A percentile compares a stretch with the other conserved stretches of the same genome.
These are phyloP conservation scores for Agrilus planipennis DNA, from an alignment of 1,140 invertebrate genomes.

Conservation along the genomic window DNA sequence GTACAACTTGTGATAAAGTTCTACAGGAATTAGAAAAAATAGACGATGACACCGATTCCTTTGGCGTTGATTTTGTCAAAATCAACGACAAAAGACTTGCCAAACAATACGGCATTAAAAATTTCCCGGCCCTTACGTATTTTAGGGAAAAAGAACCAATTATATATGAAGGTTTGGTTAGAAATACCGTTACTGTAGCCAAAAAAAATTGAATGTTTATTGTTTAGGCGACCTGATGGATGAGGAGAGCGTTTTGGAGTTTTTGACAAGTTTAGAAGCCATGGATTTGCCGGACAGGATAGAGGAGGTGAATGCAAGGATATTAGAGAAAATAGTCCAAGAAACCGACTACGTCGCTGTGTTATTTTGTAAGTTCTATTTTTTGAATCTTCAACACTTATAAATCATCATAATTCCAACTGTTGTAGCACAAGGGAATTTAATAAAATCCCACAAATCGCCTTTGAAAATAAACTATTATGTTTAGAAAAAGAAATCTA, in stretches of 20 bases:
- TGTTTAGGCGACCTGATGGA: conserved; percentile 81
- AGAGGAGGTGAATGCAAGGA: conserved; percentile 88
- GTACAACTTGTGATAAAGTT: conserved; percentile 83
- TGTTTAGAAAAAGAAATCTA: too few relatives aligned
- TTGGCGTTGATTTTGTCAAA: conserved; percentile 90
- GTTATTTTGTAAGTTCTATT: conserved; percentile 77
- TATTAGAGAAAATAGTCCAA: conserved; percentile 82
- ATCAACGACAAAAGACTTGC: conserved; percentile 91
- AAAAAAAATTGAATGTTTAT: not conserved
- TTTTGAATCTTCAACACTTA: not conserved
- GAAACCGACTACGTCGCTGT: conserved; percentile 87
- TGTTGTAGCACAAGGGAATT: too few relatives aligned
- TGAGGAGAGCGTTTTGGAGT: conserved; percentile 84
- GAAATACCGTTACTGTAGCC: conserved; percentile 18
- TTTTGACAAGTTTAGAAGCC: conserved; percentile 83
- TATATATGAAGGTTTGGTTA: conserved; percentile 88
- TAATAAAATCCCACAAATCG: too few relatives aligned
- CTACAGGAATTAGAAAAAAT: conserved; percentile 85
- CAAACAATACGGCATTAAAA: conserved; percentile 88
- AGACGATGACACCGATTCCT: conserved; percentile 86
- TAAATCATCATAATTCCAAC: too few relatives aligned
- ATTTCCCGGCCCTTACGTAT: conserved; percentile 87
- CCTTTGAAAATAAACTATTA: too few relatives aligned
- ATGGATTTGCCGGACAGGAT: conserved; percentile 92
- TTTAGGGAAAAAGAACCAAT: conserved; percentile 88